Evolutionary conservation across 2,888 invertebrate species (phyloP), one percentile per base, ranked within the genome.

Genomic region (Eristalis pertinax): DNA sequence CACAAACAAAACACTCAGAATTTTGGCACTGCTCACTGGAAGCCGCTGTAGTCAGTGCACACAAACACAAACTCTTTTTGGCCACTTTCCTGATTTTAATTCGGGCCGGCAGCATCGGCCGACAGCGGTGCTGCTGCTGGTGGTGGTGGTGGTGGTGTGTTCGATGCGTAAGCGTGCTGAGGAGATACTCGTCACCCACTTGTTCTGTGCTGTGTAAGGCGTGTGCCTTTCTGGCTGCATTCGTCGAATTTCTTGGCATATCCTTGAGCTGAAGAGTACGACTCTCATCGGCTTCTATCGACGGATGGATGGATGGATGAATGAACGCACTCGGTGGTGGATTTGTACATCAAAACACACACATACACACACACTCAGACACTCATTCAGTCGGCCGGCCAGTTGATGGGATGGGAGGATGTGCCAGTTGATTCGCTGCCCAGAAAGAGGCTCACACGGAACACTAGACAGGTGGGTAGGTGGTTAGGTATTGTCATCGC

Each of bases 11-110:
- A 76, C 73, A 75, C 80, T 60, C 26, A 84, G 62, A 87, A 80
- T 87, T 70, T 87, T 87, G 87, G 87, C 87, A 87, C 84, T 73
- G 79, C 79, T 79, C 79, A 87, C 87, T 87, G 87, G 87, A 87
- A 84, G 76, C 60, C 76, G 62, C 73, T 69, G 70, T 72, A 29
- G 19, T 60, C 60, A 24, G 26, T 78, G 75, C 72, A 19, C 19
- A 84, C 76, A 60, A 29, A 41, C 79, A 84, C 73, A 58, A 68
- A 69, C 22, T 67, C 26, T 84, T 78, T 82, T 87, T 87, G 84
- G 84, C 87, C 84, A 77, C 72, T 84, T 87, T 87, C 84, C 87
- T 87, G 87, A 84, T 67, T 84, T 84, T 69, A 24, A 80, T 76
- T 84, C 76, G 67, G 67, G 72, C 84, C 83, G 84, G 76, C 67